phyloP scores from a whole-genome alignment of 1,140 invertebrate species.

The Stegodyphus mimosarum region DNA sequence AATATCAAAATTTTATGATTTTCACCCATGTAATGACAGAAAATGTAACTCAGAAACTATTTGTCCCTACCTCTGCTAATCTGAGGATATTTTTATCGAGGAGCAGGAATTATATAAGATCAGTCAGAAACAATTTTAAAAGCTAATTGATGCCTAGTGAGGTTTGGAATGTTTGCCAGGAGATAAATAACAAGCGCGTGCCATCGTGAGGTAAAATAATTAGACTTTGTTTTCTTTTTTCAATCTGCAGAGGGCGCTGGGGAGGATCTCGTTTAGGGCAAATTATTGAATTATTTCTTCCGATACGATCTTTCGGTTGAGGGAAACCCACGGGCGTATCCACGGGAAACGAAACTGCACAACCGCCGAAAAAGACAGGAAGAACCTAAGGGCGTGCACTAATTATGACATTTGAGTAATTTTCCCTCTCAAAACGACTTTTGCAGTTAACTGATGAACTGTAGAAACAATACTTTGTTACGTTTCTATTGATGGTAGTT shows the following conservation, averaged over 20 bases:
- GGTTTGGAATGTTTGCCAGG: too few relatives aligned
- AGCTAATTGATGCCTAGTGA: too few relatives aligned
- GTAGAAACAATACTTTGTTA: too few relatives aligned
- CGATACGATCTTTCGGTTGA: conserved; percentile 4
- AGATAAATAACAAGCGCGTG: too few relatives aligned
- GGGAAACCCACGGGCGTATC: conserved; percentile 15
- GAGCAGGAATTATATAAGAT: too few relatives aligned
- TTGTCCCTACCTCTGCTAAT: too few relatives aligned
- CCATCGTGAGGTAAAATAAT: not conserved
- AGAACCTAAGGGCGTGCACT: conserved; percentile 16
- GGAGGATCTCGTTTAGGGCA: conserved; percentile 28
- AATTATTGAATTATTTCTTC: conserved; percentile 41
- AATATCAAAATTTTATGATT: too few relatives aligned
- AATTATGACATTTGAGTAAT: conserved; percentile 47
- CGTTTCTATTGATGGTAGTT: too few relatives aligned
- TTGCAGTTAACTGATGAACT: not conserved
- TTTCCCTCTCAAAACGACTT: conserved; percentile 18
- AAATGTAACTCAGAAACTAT: too few relatives aligned
- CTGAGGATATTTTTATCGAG: too few relatives aligned
- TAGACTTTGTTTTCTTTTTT: conserved; percentile 12
- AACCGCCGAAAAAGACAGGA: conserved; percentile 11
- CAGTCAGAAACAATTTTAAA: too few relatives aligned
- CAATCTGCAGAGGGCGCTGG: not conserved
- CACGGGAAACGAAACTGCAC: not conserved
- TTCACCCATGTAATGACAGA: too few relatives aligned